These are phyloP conservation scores for Redunca redunca DNA, from an alignment of 2,113 vertebrate species.

Conservation along the genomic window DNA sequence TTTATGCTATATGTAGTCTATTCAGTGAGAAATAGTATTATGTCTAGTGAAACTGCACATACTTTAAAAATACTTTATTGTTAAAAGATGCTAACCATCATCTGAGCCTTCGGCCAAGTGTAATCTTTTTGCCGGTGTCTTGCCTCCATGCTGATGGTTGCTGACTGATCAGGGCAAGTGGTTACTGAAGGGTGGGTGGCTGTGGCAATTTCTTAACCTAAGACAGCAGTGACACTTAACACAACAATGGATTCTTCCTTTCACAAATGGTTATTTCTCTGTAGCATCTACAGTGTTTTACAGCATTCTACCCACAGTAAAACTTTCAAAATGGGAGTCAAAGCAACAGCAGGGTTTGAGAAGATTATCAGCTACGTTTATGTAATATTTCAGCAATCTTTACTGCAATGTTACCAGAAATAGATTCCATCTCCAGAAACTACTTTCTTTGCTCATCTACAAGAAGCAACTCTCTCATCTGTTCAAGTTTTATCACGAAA, in stretches of 20 bases:
- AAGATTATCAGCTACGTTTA: neutral
- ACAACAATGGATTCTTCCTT: neutral
- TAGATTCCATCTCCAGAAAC: neutral
- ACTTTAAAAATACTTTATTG: neutral
- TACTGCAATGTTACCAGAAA: neutral
- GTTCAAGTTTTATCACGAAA: neutral
- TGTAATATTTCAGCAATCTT: neutral
- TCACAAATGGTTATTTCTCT: neutral
- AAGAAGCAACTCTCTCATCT: neutral
- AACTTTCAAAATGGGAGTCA: neutral
- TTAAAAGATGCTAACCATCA: neutral
- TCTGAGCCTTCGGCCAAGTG: neutral
- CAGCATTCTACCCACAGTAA: neutral
- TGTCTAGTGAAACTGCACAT: neutral
- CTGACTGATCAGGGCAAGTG: neutral
- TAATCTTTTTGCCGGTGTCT: neutral
- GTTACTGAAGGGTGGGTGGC: neutral
- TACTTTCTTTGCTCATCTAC: neutral
- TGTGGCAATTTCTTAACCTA: neutral
- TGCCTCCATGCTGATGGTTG: neutral
- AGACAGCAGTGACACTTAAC: neutral
- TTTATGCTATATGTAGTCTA: neutral
- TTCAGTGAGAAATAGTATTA: neutral
- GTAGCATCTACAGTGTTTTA: neutral
- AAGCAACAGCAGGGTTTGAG: neutral